A percentile compares a stretch with the other conserved stretches of the same genome.
Conservation (phyloP, 2,797 vertebrate species). For the Xenentodon cancila region DNA sequence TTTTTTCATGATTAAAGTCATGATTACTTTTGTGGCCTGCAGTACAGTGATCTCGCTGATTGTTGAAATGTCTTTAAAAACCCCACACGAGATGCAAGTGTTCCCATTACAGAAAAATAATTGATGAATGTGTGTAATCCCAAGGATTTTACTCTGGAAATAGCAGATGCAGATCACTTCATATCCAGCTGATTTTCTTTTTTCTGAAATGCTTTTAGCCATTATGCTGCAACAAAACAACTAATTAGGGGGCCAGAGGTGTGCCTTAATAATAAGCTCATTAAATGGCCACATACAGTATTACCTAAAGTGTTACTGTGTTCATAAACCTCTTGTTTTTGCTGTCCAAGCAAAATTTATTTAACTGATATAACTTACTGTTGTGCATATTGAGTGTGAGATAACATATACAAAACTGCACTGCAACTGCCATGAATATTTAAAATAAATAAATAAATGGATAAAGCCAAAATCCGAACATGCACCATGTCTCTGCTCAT, state of each 20-base stretch:
- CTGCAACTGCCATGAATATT: too few relatives aligned
- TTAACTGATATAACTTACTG: too few relatives aligned
- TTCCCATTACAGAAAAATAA: background rate
- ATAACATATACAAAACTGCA: too few relatives aligned
- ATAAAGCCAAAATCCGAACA: too few relatives aligned
- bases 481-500: too few relatives aligned
- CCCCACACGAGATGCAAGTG: background rate
- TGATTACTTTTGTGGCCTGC: conserved; percentile 13
- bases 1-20: conserved; percentile 20
- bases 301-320: background rate
- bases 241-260: conserved; percentile 10
- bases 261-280: background rate
- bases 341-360: background rate
- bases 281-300: background rate
- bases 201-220: conserved; percentile 1
- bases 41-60: background rate
- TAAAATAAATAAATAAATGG: too few relatives aligned
- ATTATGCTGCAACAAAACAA: conserved; percentile 12
- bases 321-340: background rate
- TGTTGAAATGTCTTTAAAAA: conserved; percentile 7
- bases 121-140: background rate
- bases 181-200: background rate
- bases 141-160: conserved; percentile 5
- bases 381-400: too few relatives aligned
- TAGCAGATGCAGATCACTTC: conserved; percentile 10